Evolutionary conservation across 1,140 invertebrate genomes (phyloP).

Genomic region (Dendrolimus punctatus): DNA sequence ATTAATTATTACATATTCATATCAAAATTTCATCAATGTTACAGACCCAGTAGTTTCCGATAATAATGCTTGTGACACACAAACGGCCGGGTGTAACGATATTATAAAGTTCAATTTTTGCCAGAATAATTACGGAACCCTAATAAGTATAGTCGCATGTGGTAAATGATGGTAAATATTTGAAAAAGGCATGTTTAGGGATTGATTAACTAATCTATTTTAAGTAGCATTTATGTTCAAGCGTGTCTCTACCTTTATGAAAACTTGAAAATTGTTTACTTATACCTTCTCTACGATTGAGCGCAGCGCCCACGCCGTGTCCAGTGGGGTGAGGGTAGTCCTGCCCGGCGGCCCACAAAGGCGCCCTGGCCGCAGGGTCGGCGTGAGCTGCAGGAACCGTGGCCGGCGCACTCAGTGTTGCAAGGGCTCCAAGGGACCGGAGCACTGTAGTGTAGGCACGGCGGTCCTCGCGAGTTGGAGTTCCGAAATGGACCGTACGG

Average conservation of each 20-base stretch:
- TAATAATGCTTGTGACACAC: too few species aligned
- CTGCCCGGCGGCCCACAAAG: constrained; percentile 85
- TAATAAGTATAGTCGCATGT: too few species aligned
- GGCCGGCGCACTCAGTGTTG: constrained; percentile 78
- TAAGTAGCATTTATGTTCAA: too few species aligned
- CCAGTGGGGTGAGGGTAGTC: constrained; percentile 92
- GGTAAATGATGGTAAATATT: too few species aligned
- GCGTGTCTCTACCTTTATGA: background rate
- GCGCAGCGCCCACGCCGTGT: constrained; percentile 91
- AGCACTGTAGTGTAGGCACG: constrained; percentile 92
- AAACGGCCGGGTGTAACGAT: too few species aligned
- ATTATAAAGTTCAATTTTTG: too few species aligned
- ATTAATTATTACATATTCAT: too few species aligned
- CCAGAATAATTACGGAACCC: too few species aligned
- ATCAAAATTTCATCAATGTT: too few species aligned
- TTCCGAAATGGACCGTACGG: constrained; percentile 91
- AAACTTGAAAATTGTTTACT: background rate
- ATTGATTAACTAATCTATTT: too few species aligned
- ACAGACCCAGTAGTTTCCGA: too few species aligned
- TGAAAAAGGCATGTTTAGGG: too few species aligned
- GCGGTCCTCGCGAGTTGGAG: constrained; percentile 81
- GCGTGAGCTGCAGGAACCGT: constrained; percentile 77
- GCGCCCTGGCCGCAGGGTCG: constrained; percentile 82
- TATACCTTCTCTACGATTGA: constrained; percentile 87
- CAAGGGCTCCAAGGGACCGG: constrained; percentile 87